phyloP scores from a whole-genome alignment of 1,140 invertebrate genomes.

The Drosophila leontia region DNA sequence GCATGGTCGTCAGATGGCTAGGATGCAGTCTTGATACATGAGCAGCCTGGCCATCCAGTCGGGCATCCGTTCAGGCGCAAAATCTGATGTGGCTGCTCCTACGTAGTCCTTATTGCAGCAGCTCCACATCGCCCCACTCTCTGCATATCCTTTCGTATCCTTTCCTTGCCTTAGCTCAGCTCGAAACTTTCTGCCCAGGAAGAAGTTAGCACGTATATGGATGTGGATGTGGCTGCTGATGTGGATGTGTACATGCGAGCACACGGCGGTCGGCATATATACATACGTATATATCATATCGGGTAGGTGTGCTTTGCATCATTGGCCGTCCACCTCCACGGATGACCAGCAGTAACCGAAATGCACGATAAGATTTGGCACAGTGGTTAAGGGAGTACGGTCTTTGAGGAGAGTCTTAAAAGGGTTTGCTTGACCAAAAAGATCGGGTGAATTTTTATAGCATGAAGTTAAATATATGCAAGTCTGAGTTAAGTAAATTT shows the following conservation, averaged over 20 bases:
- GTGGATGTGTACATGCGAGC: constrained; percentile 34
- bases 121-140: background rate
- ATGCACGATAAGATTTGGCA: constrained; percentile 57
- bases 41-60: constrained; percentile 49
- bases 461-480: rapidly evolving
- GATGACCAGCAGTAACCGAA: constrained; percentile 58
- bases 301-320: constrained; percentile 55
- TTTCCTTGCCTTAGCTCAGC: constrained; percentile 33
- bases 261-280: constrained; percentile 28
- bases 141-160: constrained; percentile 18
- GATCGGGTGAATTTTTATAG: background rate
- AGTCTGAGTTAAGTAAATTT: background rate
- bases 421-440: too few relatives aligned
- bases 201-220: constrained; percentile 45
- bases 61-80: constrained; percentile 57
- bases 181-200: constrained; percentile 57
- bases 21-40: constrained; percentile 71
- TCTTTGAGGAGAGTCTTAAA: background rate
- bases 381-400: constrained; percentile 13
- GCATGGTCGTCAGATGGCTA: constrained; percentile 56
- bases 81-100: constrained; percentile 65
- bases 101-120: constrained; percentile 62
- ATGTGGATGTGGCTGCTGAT: constrained; percentile 12
- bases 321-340: constrained; percentile 61
- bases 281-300: constrained; percentile 32